Evolutionary conservation across 2,888 invertebrate species (phyloP).

Genomic region (Siphonodentalium dalli): DNA sequence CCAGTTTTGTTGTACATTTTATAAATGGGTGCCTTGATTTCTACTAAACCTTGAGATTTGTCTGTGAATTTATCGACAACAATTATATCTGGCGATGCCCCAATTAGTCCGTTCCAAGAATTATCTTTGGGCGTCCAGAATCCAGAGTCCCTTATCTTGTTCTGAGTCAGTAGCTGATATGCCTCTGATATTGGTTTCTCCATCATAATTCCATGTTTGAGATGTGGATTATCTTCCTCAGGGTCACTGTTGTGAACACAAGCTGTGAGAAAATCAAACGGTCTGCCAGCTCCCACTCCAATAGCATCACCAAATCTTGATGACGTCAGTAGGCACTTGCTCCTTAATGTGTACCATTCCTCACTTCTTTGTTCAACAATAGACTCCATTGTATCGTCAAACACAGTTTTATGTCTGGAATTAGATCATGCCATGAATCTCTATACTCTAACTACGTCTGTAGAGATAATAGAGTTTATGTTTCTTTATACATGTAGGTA

Average conservation of each 20-base stretch:
- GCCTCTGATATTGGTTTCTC: conserved; percentile 42
- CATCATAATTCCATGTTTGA: conserved; percentile 36
- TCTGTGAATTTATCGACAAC: conserved; percentile 25
- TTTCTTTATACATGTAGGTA: no score
- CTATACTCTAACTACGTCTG: no score
- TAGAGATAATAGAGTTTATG: no score
- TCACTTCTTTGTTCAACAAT: conserved; percentile 37
- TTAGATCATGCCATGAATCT: no score
- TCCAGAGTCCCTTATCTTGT: conserved; percentile 35
- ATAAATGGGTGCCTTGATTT: conserved; percentile 48
- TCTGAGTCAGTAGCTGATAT: conserved; percentile 45
- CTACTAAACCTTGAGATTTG: conserved; percentile 38
- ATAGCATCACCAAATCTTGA: conserved; percentile 49
- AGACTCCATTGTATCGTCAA: no score
- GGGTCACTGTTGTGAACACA: conserved; percentile 16
- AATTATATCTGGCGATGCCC: conserved; percentile 48
- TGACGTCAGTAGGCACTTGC: conserved; percentile 38
- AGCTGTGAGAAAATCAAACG: conserved; percentile 43
- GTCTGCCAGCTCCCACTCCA: conserved; percentile 44
- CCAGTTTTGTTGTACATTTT: conserved; percentile 32
- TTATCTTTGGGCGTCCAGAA: conserved; percentile 40
- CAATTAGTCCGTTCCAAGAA: conserved; percentile 34
- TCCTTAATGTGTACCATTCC: conserved; percentile 42
- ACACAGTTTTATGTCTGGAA: no score
- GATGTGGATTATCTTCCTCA: conserved; percentile 6